phyloP scores from a whole-genome alignment of 2,113 vertebrate species.

The Rhea pennata region DNA sequence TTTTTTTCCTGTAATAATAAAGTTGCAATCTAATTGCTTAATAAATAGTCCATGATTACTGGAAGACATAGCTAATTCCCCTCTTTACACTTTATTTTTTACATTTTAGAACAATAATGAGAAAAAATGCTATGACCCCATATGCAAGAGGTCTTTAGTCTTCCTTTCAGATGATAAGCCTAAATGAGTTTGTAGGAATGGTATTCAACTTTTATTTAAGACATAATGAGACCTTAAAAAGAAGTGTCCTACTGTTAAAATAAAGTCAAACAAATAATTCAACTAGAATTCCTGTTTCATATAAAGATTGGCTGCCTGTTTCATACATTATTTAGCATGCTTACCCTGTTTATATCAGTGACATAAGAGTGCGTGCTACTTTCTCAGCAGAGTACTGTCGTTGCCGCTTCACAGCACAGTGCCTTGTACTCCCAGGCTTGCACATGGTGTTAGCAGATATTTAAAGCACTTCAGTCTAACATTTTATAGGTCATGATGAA shows the following conservation, averaged over 20 bases:
- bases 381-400: slow-evolving; percentile 78
- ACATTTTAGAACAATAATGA: slow-evolving; percentile 22
- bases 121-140: neutral
- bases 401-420: slow-evolving; percentile 81
- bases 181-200: neutral
- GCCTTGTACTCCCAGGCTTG: slow-evolving; percentile 76
- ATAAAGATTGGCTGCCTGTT: slow-evolving; percentile 37
- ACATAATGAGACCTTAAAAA: neutral
- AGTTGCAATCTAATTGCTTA: slow-evolving; percentile 77
- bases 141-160: neutral
- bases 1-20: slow-evolving; percentile 61
- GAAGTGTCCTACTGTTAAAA: neutral
- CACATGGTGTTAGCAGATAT: slow-evolving; percentile 81
- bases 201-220: neutral
- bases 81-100: neutral
- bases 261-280: neutral
- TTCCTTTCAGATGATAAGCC: neutral
- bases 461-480: slow-evolving; percentile 86
- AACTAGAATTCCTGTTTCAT: neutral
- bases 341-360: slow-evolving; percentile 87
- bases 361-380: slow-evolving; percentile 77
- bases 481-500: slow-evolving; percentile 84
- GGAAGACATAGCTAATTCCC: slow-evolving; percentile 53
- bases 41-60: slow-evolving; percentile 75
- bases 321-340: slow-evolving; percentile 77